Evolutionary conservation across 2,797 vertebrate species (phyloP).

Genomic region (Phoeniculus purpureus): DNA sequence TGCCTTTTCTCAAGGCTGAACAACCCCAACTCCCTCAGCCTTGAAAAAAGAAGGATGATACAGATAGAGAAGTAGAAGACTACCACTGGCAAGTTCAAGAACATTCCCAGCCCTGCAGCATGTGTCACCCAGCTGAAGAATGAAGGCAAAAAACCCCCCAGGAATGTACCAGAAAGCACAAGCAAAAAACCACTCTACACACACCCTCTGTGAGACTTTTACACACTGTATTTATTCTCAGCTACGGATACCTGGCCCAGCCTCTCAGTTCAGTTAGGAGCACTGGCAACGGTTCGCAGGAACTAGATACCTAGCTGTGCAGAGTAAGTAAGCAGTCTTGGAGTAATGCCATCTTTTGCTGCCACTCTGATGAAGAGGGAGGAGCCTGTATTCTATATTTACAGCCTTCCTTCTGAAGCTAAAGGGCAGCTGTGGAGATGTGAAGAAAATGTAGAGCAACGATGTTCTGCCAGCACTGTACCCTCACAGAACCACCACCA

Average conservation of each 20-base stretch:
- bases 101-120: not conserved
- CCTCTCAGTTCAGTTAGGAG: not conserved
- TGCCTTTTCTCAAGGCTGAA: too few relatives aligned
- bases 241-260: not conserved
- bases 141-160: not conserved
- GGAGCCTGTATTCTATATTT: slow-evolving; percentile 26
- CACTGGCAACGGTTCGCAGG: not conserved
- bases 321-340: not conserved
- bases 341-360: not conserved
- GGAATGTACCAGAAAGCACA: not conserved
- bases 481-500: not conserved
- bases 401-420: not conserved
- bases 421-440: not conserved
- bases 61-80: not conserved
- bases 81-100: not conserved
- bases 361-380: not conserved
- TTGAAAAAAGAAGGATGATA: not conserved
- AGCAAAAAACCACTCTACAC: not conserved
- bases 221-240: not conserved
- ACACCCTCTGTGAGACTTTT: not conserved
- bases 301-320: not conserved
- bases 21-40: too few relatives aligned
- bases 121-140: not conserved
- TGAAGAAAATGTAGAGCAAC: not conserved
- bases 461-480: slow-evolving; percentile 2